A percentile compares a stretch with the other conserved stretches of the same genome.
These are phyloP conservation scores for Coenobita brevimanus DNA, from an alignment of 1,140 invertebrate species.

Conservation along the genomic window DNA sequence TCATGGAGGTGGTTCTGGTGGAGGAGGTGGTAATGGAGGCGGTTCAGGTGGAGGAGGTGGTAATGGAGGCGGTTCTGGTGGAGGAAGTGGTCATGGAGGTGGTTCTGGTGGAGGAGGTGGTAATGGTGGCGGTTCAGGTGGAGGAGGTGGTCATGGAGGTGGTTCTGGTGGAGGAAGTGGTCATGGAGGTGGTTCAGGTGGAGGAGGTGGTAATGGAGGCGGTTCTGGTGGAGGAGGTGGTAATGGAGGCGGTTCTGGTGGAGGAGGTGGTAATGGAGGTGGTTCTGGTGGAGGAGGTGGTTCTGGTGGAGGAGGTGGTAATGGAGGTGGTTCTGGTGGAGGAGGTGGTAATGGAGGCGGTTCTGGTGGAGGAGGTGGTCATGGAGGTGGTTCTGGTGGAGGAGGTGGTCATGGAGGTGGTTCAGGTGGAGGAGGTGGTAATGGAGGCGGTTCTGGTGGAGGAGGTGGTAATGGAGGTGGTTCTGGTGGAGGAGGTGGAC, in stretches of 20 bases:
- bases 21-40: background rate
- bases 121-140: background rate
- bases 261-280: too few species aligned
- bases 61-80: background rate
- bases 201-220: too few species aligned
- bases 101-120: background rate
- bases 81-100: background rate
- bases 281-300: background rate
- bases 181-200: too few species aligned
- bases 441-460: background rate
- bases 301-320: background rate
- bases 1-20: background rate
- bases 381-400: background rate
- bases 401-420: background rate
- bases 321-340: background rate
- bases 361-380: background rate
- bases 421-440: background rate
- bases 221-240: too few species aligned
- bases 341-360: background rate
- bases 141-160: too few species aligned
- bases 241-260: too few species aligned
- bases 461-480: background rate
- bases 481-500: background rate
- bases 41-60: background rate
- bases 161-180: too few species aligned